Percentiles rank a stretch among this genome's conserved stretches.
phyloP scores from a whole-genome alignment of 2,888 invertebrate genomes.

The Desoria tigrina region DNA sequence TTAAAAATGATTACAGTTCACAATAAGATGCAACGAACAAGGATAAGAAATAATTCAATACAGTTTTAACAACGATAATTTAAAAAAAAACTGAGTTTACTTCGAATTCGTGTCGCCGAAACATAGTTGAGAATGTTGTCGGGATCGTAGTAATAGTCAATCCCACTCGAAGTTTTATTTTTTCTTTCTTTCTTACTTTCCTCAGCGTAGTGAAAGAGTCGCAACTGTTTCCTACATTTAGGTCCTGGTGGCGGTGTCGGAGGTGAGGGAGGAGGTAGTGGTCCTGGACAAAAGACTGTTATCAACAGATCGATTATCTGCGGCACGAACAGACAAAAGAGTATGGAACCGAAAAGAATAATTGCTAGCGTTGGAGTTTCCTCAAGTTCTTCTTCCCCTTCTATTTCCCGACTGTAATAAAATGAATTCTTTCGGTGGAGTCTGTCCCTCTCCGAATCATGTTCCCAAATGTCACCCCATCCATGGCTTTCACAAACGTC shows the following conservation, averaged over 20 bases:
- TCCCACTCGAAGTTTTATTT: too few species aligned
- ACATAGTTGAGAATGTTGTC: constrained; percentile 15
- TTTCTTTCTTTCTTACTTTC: background rate
- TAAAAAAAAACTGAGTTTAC: constrained; percentile 3
- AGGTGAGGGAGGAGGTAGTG: constrained; percentile 5
- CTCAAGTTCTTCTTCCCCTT: background rate
- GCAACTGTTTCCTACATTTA: constrained; percentile 1
- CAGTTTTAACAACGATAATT: too few species aligned
- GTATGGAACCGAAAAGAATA: constrained; percentile 7
- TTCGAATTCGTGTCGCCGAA: background rate
- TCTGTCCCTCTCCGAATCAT: constrained; percentile 8
- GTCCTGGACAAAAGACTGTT: background rate
- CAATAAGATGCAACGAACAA: too few species aligned
- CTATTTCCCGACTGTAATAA: constrained; percentile 11
- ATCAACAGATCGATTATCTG: constrained; percentile 13
- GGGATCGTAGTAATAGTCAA: constrained; percentile 2
- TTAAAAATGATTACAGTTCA: too few species aligned
- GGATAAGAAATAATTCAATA: too few species aligned
- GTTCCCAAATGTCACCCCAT: constrained; percentile 1
- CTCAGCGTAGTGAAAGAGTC: constrained; percentile 12
- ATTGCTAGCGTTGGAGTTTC: constrained; percentile 5
- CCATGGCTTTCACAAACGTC: background rate
- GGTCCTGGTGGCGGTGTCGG: constrained; percentile 16
- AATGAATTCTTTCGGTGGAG: constrained; percentile 15
- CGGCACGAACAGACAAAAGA: constrained; percentile 11